phyloP scores from a whole-genome alignment of 2,888 invertebrate genomes.

The Lepidochrysops patricia region DNA sequence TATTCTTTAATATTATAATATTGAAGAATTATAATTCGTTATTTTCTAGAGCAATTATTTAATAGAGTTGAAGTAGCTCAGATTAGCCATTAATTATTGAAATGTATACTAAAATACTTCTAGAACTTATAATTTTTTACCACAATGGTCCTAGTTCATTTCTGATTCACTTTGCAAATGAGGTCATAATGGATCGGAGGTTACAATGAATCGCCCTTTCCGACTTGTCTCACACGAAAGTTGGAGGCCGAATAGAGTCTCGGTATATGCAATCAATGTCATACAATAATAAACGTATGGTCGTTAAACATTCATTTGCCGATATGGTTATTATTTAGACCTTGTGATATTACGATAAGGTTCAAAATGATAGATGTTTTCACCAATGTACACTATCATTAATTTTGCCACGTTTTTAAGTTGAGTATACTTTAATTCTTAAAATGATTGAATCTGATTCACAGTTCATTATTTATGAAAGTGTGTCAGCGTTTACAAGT shows the following conservation, averaged over 20 bases:
- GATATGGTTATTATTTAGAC: background rate
- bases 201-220: background rate
- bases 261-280: conserved; percentile 45
- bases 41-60: no score
- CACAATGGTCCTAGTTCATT: background rate
- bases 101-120: background rate
- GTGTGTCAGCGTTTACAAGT: background rate
- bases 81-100: no score
- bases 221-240: conserved; percentile 23
- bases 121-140: background rate
- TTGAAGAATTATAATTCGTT: no score
- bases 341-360: background rate
- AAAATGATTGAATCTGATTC: background rate
- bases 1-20: no score
- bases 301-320: conserved; percentile 31
- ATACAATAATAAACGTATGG: conserved; percentile 47
- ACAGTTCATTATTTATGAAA: conserved; percentile 6
- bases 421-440: conserved; percentile 8
- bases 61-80: no score
- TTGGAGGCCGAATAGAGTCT: conserved; percentile 49
- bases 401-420: conserved; percentile 4
- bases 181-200: no score
- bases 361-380: background rate
- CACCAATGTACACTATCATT: background rate
- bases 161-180: conserved; percentile 7